These are phyloP conservation scores for Cotesia vestalis DNA, from an alignment of 1,140 invertebrate species.

Conservation along the genomic window DNA sequence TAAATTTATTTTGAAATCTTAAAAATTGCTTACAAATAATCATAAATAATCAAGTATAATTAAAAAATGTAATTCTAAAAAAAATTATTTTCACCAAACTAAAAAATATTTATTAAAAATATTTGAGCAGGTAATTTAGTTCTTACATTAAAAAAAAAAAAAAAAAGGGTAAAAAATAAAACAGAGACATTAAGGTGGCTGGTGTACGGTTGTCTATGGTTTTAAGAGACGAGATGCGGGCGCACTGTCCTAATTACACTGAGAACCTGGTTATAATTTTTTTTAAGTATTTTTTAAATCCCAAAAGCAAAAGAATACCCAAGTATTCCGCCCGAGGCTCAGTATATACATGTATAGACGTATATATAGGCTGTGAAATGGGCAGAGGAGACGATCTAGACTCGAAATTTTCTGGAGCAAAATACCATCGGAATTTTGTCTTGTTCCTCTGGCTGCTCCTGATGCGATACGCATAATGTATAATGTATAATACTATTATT, in stretches of 20 bases:
- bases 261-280: constrained; percentile 49
- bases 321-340: constrained; percentile 60
- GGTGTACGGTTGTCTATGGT: background rate
- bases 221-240: constrained; percentile 54
- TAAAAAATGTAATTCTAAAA: too few relatives aligned
- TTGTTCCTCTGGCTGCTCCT: too few relatives aligned
- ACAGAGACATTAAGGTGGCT: background rate
- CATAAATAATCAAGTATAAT: too few relatives aligned
- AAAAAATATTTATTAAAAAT: too few relatives aligned
- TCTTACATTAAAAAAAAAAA: background rate
- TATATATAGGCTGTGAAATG: constrained; percentile 44
- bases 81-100: too few relatives aligned
- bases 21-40: too few relatives aligned
- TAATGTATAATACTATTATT: too few relatives aligned
- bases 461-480: too few relatives aligned
- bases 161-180: background rate
- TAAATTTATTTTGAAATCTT: too few relatives aligned
- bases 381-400: constrained; percentile 31
- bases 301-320: constrained; percentile 57
- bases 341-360: background rate
- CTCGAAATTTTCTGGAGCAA: background rate
- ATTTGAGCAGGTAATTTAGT: too few relatives aligned
- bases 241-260: constrained; percentile 66
- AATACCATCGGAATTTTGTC: constrained; percentile 38
- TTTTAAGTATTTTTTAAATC: constrained; percentile 40